Base-by-base conservation (phyloP, 1,140 invertebrate species). In the Drosophila simulans region DNA sequence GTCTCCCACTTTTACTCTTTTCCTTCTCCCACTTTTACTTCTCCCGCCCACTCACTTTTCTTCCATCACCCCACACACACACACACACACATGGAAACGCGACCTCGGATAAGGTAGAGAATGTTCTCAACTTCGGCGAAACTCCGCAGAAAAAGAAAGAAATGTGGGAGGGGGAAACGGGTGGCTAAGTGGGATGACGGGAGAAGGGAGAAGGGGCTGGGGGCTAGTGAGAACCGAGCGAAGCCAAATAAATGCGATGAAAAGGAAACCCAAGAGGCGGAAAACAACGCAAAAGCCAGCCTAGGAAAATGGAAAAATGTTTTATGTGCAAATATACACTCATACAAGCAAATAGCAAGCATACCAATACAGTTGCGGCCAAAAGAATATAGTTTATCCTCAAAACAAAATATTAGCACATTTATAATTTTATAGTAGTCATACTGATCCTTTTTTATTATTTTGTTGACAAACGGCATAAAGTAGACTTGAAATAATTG, bases 221-320 rank as follows among this genome's bases (percentile, higher is more conserved):
- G 22, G 46, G n/a, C n/a, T 34, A 35, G 48, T 51, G 45, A 45
- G 58, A 63, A 64, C 11, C 25, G 34, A 64, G 56, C 31, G 83
- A 88, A 88, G 84, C 84, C 84, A 83, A 73, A 80, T 80, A 69
- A 89, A 66, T 89, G 77, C 62, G 62, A 56, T 74, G 73, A 81
- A 79, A 75, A 81, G 62, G 58, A 82, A 82, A 80, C 66, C 56
- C 58, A 80, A 70, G 60, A 76, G 65, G 68, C 84, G 84, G 72
- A 88, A 89, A 80, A 89, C 63, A 68, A 80, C 34, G 48, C 35
- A 65, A 35, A 56, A 56, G 15, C 8, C n/a, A 37, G 60, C 52
- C 53, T 56, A 85, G 68, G 70, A 69, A 63, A 76, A 84, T 62
- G 64, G 69, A 82, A 86, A 86, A 86, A 66, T 78, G 35, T 77